A percentile compares a stretch with the other conserved stretches of the same genome.
Conservation (phyloP, 2,888 invertebrate species). For the Acronicta alni region DNA sequence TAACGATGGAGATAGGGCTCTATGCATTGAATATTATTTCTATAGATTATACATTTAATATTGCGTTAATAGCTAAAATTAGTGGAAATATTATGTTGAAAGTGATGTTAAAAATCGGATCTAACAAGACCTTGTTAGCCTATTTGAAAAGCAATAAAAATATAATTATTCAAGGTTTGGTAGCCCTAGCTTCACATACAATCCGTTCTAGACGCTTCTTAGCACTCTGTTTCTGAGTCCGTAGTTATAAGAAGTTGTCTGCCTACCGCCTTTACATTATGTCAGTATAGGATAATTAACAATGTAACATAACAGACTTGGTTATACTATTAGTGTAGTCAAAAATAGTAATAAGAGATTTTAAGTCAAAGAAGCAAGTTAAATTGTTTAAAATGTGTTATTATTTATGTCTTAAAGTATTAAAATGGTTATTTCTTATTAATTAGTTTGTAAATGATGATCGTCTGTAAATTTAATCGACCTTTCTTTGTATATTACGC, state of each 20-base stretch:
- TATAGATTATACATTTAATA: not conserved
- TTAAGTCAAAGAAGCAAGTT: constrained; percentile 89
- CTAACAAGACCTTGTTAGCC: too few relatives aligned
- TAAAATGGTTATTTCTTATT: constrained; percentile 90
- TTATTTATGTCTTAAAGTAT: constrained; percentile 90
- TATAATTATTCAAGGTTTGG: constrained; percentile 46
- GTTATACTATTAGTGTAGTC: constrained; percentile 89
- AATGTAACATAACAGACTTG: constrained; percentile 87
- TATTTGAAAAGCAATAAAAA: too few relatives aligned
- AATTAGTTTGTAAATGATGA: constrained; percentile 88
- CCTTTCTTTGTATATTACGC: constrained; percentile 72
- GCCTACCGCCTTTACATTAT: constrained; percentile 89
- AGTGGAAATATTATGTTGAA: constrained; percentile 4
- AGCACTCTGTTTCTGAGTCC: constrained; percentile 86
- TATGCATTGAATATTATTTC: constrained; percentile 30
- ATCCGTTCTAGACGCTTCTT: constrained; percentile 54
- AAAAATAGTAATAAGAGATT: constrained; percentile 87
- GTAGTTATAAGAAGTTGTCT: constrained; percentile 86
- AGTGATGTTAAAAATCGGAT: constrained; percentile 1
- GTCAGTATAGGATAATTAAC: constrained; percentile 86
- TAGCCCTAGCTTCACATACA: constrained; percentile 45
- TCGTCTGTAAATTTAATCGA: constrained; percentile 81
- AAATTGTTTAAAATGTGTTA: constrained; percentile 90
- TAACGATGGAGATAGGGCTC: constrained; percentile 40
- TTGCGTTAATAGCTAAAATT: not conserved